Evolutionary conservation across 2,113 vertebrate species (phyloP).

Genomic region (Balaenoptera acutorostrata): DNA sequence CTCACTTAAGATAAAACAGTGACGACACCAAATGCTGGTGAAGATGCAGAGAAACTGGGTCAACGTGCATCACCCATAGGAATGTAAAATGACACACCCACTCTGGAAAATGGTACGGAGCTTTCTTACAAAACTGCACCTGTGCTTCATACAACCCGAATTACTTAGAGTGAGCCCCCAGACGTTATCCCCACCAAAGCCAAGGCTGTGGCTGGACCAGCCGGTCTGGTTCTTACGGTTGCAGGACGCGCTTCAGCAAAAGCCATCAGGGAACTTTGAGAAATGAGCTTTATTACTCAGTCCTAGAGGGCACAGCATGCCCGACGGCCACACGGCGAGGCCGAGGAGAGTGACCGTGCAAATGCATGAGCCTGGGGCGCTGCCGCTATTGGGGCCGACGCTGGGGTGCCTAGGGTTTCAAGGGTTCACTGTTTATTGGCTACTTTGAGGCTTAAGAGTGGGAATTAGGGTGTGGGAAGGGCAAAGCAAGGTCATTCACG

Average conservation of each 20-base stretch:
- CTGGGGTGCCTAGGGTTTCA: not conserved
- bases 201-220: not conserved
- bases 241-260: not conserved
- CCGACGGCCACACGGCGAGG: not conserved
- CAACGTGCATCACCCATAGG: not conserved
- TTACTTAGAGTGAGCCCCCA: no score
- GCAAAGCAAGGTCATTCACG: not conserved
- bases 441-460: not conserved
- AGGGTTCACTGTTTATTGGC: not conserved
- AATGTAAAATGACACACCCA: not conserved
- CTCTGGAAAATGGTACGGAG: rapidly evolving
- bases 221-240: not conserved
- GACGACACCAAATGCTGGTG: not conserved
- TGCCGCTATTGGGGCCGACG: no score
- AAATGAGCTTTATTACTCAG: not conserved
- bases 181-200: not conserved
- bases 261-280: not conserved
- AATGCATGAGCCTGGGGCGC: not conserved
- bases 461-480: not conserved
- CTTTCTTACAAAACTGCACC: not conserved
- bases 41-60: not conserved
- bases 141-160: rapidly evolving
- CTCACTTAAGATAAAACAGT: not conserved
- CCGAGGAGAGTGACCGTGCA: not conserved
- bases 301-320: not conserved